Percentiles rank a stretch among this genome's conserved stretches.
These are phyloP conservation scores for Odontocerum albicorne DNA, from an alignment of 2,888 invertebrate genomes.

Conservation along the genomic window DNA sequence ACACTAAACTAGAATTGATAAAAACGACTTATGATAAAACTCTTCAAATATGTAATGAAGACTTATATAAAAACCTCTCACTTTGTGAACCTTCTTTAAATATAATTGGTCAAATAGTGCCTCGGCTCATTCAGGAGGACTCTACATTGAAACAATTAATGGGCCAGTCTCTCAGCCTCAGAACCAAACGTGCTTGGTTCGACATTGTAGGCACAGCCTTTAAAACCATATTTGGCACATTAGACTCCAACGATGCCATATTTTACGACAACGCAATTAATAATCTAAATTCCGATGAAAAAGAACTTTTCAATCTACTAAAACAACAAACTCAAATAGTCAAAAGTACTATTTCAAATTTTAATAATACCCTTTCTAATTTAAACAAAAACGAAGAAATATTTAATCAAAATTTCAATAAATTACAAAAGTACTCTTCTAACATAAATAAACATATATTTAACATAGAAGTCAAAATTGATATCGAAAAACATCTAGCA, in stretches of 20 bases:
- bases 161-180: not conserved
- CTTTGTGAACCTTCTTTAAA: slow-evolving; percentile 4
- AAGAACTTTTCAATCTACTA: slow-evolving; percentile 1
- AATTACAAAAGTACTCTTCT: slow-evolving; percentile 1
- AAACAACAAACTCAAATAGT: slow-evolving; percentile 7
- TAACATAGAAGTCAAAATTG: slow-evolving; percentile 4
- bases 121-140: not conserved
- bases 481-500: slow-evolving; percentile 6
- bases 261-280: slow-evolving; percentile 4
- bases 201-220: slow-evolving; percentile 1
- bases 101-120: not conserved
- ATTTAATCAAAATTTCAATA: slow-evolving; percentile 9
- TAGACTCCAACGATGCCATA: slow-evolving; percentile 1
- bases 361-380: slow-evolving; percentile 4
- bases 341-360: slow-evolving; percentile 4
- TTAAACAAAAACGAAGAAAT: slow-evolving; percentile 1
- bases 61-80: not conserved
- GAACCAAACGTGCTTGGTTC: not conserved
- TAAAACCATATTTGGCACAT: slow-evolving; percentile 4
- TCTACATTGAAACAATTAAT: not conserved
- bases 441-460: slow-evolving; percentile 9
- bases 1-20: not conserved
- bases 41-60: not conserved
- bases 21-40: not conserved
- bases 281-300: slow-evolving; percentile 2